Evolutionary conservation across 2,797 vertebrate genomes (phyloP), one percentile per base, ranked within the genome.

Genomic region (Austrolebias charrua): DNA sequence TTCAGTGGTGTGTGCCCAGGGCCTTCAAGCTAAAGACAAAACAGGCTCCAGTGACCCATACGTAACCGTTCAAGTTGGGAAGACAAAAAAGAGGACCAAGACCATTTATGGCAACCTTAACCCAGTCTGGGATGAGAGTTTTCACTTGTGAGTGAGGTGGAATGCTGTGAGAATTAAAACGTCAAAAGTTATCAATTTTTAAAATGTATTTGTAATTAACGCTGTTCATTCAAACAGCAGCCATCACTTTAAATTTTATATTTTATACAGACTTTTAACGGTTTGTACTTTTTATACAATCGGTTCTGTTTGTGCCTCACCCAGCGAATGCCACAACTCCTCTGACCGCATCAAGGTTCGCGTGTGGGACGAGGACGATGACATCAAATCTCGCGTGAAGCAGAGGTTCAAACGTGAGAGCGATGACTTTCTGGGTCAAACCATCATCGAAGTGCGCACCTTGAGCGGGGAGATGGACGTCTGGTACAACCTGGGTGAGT

Each of bases 21-120:
- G 97, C 55, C 90, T 99, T 58, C 97, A 99, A 89, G 97, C 97
- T 8, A 99, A 99, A 90, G 97, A 99, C 83, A 98, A 98, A 90
- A 98, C 96, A 0, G 96, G 97, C 49, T 98, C 96, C 87, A 99
- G 97, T 68, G 97, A 99, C 61, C 97, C 96, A 0, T 99, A 99
- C 18, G 97, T 98, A 57, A 99, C 96, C 0, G 96, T 98, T 55
- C 97, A 99, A 90, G 96, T 99, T 51, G 97, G 97, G 16, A 99
- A 99, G 83, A 98, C 96, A 44, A 99, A 99, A 90, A 99, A 98
- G 82, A 95, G 97, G 72, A 99, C 97, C 13, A 99, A 99, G 83
- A 99, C 97, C 47, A 98, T 99, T 88, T 99, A 98, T 0, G 96
- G 96, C 48, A 99, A 99, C 81, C 95, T 99, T 67, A 99, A 99